These are phyloP conservation scores for Pollenia angustigena DNA, from an alignment of 2,888 invertebrate species.

Conservation along the genomic window DNA sequence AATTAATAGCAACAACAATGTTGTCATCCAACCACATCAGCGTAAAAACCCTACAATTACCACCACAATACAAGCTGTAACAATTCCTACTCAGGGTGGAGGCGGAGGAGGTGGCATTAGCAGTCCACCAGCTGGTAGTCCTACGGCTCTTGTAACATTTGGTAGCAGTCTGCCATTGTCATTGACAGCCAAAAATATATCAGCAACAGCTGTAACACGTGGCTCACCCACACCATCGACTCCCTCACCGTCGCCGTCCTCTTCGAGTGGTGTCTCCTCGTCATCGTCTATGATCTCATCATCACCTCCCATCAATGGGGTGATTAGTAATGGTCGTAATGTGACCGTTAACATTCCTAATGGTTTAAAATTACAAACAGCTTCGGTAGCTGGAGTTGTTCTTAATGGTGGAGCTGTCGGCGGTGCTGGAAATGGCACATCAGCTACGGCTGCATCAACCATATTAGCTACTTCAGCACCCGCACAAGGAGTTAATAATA, in stretches of 20 bases:
- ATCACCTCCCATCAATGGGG: conserved; percentile 80
- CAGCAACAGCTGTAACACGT: conserved; percentile 79
- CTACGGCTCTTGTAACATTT: conserved; percentile 66
- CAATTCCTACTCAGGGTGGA: conserved; percentile 58
- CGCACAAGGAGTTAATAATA: conserved; percentile 74
- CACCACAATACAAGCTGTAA: conserved; percentile 66
- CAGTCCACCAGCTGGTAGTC: conserved; percentile 70
- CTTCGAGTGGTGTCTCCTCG: conserved; percentile 83
- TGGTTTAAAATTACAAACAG: conserved; percentile 77
- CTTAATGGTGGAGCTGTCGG: conserved; percentile 66
- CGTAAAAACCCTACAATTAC: conserved; percentile 67
- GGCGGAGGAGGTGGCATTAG: conserved; percentile 50
- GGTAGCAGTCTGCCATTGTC: conserved; percentile 77
- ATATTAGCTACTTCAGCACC: conserved; percentile 75
- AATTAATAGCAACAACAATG: conserved; percentile 68
- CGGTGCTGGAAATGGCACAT: conserved; percentile 75
- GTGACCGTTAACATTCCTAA: conserved; percentile 77
- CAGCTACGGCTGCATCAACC: conserved; percentile 77
- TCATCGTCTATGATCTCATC: conserved; percentile 80
- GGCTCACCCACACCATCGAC: conserved; percentile 83
- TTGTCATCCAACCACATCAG: conserved; percentile 69
- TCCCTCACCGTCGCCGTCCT: conserved; percentile 83
- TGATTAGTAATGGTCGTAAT: conserved; percentile 76
- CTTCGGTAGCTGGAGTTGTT: conserved; percentile 53
- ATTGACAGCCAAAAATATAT: conserved; percentile 79